Evolutionary conservation across 2,888 invertebrate species (phyloP), one percentile per base, ranked within the genome.

Genomic region (Eumerus sabulonum): DNA sequence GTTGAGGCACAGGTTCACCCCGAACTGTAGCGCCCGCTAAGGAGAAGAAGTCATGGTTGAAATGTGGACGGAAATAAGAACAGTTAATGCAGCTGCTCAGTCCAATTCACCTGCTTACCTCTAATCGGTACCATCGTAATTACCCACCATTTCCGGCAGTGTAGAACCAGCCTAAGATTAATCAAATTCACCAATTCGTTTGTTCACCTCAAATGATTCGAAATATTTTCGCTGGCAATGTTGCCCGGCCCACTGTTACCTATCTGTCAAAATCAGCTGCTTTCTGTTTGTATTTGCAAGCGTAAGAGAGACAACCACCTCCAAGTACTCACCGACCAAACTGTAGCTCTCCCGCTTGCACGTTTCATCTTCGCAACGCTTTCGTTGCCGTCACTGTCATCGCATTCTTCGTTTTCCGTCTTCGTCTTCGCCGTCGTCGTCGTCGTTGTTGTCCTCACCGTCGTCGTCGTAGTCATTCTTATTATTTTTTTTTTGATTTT

Each of bases 231-330:
- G 11, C 12, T 40, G 19, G 14, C 1, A 9, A 44, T 59, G 42
- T 68, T 72, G 19, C 17, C 48, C 48, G 59, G 1, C 35, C 63
- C 74, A 68, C 36, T 9, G 7, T 1, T 70, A 68, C 64, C 64
- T 51, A 16, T 51, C 64, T 77, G 81, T 82, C 81, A 82, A 77
- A 81, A 76, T 64, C 82, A 82, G 82, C 82, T 82, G 82, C 57
- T 77, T 73, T 82, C 71, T 82, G 81, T 82, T 82, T 67, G 73
- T 47, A 70, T 73, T 62, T 50, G 50, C 44, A 68, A 73, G 79
- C 64, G 74, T 18, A 79, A 79, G 47, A 35, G 70, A 70, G 74
- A 74, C 16, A 12, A 50, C 48, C 17, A 11, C 36, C 64, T 1
- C 11, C 3, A 1, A 7, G 7, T 38, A 13, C 27, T 27, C 27